phyloP scores from a whole-genome alignment of 2,888 invertebrate species.

The Caradrina kadenii region DNA sequence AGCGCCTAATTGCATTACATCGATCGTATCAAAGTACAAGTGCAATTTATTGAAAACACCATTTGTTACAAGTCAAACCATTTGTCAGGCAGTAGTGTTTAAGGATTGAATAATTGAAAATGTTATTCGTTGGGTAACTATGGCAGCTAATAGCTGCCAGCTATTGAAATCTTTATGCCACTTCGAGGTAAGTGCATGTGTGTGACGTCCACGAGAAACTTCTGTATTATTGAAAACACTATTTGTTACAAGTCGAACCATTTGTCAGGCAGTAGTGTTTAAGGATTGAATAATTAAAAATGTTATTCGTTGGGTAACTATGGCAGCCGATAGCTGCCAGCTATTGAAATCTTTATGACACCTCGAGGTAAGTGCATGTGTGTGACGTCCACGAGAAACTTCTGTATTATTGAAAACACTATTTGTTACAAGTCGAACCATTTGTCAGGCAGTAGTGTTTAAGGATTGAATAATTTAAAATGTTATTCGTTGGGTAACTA shows the following conservation, averaged over 20 bases:
- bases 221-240: conserved; percentile 6
- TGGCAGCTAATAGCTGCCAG: no score
- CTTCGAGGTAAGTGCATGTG: no score
- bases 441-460: not conserved
- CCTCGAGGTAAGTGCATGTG: no score
- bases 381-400: no score
- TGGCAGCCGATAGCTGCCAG: no score
- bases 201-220: no score
- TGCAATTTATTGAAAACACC: conserved; percentile 7
- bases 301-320: conserved; percentile 1
- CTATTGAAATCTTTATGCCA: no score
- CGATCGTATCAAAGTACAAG: not conserved
- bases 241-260: not conserved
- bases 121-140: conserved; percentile 1
- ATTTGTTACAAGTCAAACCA: not conserved
- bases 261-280: not conserved
- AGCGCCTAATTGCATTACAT: not conserved
- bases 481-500: conserved; percentile 1
- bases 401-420: conserved; percentile 6
- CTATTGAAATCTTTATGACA: no score
- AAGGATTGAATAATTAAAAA: conserved; percentile 6
- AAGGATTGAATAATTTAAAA: conserved; percentile 6
- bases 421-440: not conserved
- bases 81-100: not conserved
- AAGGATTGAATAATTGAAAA: conserved; percentile 6